A percentile compares a stretch with the other conserved stretches of the same genome.
These are phyloP conservation scores for Cheilosia scutellata DNA, from an alignment of 2,888 invertebrate genomes.

Conservation along the genomic window DNA sequence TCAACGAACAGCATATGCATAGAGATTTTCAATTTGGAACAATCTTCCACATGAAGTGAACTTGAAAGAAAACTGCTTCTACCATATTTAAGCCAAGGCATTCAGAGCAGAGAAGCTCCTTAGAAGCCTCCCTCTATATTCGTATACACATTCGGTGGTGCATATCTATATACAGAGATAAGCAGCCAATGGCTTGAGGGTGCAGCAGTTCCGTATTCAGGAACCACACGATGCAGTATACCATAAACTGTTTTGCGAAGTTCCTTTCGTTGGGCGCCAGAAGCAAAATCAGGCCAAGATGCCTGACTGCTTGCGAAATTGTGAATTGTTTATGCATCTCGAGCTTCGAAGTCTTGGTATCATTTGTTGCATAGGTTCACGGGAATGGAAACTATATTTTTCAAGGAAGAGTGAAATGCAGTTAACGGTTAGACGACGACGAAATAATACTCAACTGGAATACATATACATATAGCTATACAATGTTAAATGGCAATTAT, in stretches of 20 bases:
- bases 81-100: slow-evolving; percentile 40
- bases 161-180: slow-evolving; percentile 15
- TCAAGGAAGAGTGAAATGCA: slow-evolving; percentile 8
- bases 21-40: slow-evolving; percentile 68
- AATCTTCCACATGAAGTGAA: slow-evolving; percentile 74
- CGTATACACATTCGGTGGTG: not conserved
- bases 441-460: slow-evolving; percentile 24
- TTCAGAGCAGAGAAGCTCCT: slow-evolving; percentile 14
- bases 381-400: slow-evolving; percentile 40
- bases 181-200: slow-evolving; percentile 49
- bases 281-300: slow-evolving; percentile 64
- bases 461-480: not conserved
- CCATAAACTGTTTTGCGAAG: slow-evolving; percentile 19
- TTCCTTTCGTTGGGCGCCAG: slow-evolving; percentile 41
- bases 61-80: slow-evolving; percentile 65
- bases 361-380: slow-evolving; percentile 37
- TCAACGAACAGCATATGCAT: slow-evolving; percentile 26
- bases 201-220: slow-evolving; percentile 43
- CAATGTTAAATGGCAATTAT: slow-evolving; percentile 55
- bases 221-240: not conserved
- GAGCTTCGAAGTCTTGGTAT: slow-evolving; percentile 26
- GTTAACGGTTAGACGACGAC: slow-evolving; percentile 9
- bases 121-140: slow-evolving; percentile 1
- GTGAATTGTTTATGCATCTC: slow-evolving; percentile 44
- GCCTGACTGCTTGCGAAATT: slow-evolving; percentile 22